phyloP scores from a whole-genome alignment of 2,888 invertebrate genomes.

The Calephelis perditalis region DNA sequence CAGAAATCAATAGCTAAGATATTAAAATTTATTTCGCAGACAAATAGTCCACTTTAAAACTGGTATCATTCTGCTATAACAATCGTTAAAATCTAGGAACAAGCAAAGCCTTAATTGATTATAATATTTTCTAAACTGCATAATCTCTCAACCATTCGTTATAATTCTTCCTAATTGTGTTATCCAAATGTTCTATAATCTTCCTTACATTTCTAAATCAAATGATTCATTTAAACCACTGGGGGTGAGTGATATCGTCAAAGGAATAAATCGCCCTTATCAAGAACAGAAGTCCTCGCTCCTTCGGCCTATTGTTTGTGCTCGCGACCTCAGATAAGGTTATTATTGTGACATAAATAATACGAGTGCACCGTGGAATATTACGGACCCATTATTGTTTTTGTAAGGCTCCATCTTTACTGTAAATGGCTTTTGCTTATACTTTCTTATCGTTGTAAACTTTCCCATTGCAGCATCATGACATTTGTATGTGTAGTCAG shows the following conservation, averaged over 20 bases:
- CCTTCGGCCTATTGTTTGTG: conserved; percentile 51
- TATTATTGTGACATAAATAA: conserved; percentile 71
- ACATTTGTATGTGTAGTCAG: too few species aligned
- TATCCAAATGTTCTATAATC: neutral
- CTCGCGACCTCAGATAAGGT: conserved; percentile 65
- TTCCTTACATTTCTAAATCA: neutral
- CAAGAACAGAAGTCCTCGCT: conserved; percentile 37
- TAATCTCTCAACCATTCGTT: too few species aligned
- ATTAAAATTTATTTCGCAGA: too few species aligned
- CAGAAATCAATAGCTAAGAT: too few species aligned
- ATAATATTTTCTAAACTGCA: too few species aligned
- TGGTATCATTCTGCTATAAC: too few species aligned
- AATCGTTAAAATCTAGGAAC: too few species aligned
- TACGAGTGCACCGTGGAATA: conserved; percentile 53
- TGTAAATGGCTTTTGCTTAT: neutral
- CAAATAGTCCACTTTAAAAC: too few species aligned
- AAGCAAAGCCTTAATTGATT: too few species aligned
- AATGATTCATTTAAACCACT: neutral
- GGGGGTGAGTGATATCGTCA: neutral
- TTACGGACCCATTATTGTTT: conserved; percentile 45
- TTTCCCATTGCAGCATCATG: too few species aligned
- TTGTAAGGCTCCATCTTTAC: conserved; percentile 6
- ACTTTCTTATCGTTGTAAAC: too few species aligned
- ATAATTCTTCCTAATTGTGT: too few species aligned
- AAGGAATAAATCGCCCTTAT: conserved; percentile 48